Evolutionary conservation across 35 echinoderm and acorn worm genomes (phyloP).

Genomic region (Lytechinus variegatus): DNA sequence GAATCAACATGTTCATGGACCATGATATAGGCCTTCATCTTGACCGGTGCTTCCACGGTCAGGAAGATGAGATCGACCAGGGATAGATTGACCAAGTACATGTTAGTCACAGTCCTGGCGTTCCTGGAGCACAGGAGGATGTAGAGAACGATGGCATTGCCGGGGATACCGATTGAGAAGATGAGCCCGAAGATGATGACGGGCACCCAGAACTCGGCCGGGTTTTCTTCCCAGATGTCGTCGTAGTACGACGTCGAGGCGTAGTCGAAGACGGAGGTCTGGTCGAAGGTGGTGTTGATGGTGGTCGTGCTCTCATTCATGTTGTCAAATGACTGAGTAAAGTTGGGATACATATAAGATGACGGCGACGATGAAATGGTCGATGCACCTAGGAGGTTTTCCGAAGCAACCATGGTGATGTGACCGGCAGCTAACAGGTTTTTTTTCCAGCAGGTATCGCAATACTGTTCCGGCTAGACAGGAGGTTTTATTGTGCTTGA

Average conservation of each 20-base stretch:
- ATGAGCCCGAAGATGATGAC: conserved; percentile 61
- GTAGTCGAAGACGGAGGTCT: neutral
- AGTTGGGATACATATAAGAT: neutral
- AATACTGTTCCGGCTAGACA: neutral
- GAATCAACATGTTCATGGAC: neutral
- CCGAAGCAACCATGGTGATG: neutral
- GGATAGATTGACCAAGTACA: conserved; percentile 78
- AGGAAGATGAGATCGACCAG: conserved; percentile 74
- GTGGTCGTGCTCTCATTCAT: neutral
- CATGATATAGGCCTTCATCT: conserved; percentile 48
- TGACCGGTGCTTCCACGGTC: conserved; percentile 53
- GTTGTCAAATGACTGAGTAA: neutral
- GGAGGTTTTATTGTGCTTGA: neutral
- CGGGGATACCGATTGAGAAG: conserved; percentile 68
- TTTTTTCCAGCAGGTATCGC: neutral
- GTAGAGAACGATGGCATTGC: conserved; percentile 74
- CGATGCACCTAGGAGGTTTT: neutral
- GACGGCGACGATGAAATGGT: neutral
- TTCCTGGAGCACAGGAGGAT: conserved; percentile 57
- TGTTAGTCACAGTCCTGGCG: conserved; percentile 62
- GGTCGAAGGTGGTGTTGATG: conserved; percentile 19
- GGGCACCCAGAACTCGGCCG: conserved; percentile 45
- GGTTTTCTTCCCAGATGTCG: conserved; percentile 22
- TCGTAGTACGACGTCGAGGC: neutral
- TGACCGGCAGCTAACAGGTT: neutral